Evolutionary conservation across 2,113 vertebrate species (phyloP).

Genomic region (Istiophorus platypterus): DNA sequence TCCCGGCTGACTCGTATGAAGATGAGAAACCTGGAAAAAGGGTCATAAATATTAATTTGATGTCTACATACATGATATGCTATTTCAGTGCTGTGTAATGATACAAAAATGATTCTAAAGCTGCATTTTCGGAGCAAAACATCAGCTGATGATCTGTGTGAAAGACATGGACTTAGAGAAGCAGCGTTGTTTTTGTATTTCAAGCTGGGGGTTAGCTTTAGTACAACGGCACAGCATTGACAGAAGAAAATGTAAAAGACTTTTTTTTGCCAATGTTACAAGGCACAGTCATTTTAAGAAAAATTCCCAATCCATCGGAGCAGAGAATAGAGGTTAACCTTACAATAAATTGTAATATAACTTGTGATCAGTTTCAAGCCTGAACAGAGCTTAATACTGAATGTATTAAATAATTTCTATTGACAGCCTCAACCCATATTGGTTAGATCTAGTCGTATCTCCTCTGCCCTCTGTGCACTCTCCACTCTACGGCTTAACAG

Average conservation of each 20-base stretch:
- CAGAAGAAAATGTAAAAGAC: neutral
- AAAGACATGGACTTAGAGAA: neutral
- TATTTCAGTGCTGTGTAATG: neutral
- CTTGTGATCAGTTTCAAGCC: neutral
- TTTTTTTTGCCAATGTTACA: neutral
- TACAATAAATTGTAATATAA: neutral
- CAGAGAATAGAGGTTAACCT: neutral
- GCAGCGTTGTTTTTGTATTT: neutral
- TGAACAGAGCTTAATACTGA: neutral
- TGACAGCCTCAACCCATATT: neutral
- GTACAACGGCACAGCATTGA: neutral
- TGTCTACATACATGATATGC: neutral
- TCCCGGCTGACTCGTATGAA: too few relatives aligned
- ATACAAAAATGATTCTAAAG: neutral
- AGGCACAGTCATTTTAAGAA: neutral
- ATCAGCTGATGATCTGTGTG: neutral
- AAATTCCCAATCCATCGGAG: neutral
- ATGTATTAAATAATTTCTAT: neutral
- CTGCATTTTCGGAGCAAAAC: neutral
- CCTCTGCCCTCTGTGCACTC: neutral
- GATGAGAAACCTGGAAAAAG: neutral
- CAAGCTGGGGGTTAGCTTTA: neutral
- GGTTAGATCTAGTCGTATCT: neutral
- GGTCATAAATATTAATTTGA: neutral
- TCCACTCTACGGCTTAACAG: slow-evolving; percentile 33